A percentile compares a stretch with the other conserved stretches of the same genome.
Conservation (phyloP, 2,888 invertebrate genomes). For the Brachylomia viminalis region DNA sequence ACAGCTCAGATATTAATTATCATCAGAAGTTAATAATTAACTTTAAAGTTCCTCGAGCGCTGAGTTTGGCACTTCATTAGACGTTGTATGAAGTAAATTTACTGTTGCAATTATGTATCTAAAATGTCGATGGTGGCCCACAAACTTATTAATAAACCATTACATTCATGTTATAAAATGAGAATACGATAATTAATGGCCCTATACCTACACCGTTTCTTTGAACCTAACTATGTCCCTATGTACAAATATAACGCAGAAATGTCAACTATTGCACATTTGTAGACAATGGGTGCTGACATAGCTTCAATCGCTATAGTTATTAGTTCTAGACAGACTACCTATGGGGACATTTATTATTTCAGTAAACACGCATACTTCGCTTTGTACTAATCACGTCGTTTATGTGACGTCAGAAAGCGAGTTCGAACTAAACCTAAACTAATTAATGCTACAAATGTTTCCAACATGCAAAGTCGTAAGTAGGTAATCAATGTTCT, state of each 20-base stretch:
- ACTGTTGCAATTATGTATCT: conserved; percentile 78
- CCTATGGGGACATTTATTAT: conserved; percentile 19
- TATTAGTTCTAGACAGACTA: conserved; percentile 4
- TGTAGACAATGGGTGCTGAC: not conserved
- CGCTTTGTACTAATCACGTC: conserved; percentile 9
- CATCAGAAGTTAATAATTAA: conserved; percentile 85
- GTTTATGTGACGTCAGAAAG: conserved; percentile 27
- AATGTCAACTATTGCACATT: not conserved
- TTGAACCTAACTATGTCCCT: not conserved
- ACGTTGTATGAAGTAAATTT: conserved; percentile 79
- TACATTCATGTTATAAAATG: conserved; percentile 49
- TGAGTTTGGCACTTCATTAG: conserved; percentile 83
- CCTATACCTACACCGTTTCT: not conserved
- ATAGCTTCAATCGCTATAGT: not conserved
- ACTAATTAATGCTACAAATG: conserved; percentile 64
- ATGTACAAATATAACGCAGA: not conserved
- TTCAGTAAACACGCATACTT: conserved; percentile 7
- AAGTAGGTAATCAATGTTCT: conserved; percentile 40
- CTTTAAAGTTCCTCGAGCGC: conserved; percentile 82
- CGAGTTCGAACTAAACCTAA: conserved; percentile 41
- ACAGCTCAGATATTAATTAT: conserved; percentile 83
- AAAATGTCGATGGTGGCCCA: conserved; percentile 66
- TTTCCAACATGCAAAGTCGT: conserved; percentile 46
- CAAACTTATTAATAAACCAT: conserved; percentile 68
- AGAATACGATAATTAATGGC: conserved; percentile 11